A percentile compares a stretch with the other conserved stretches of the same genome.
These are phyloP conservation scores for Dasysyrphus tricinctus DNA, from an alignment of 2,888 invertebrate genomes.

Conservation along the genomic window DNA sequence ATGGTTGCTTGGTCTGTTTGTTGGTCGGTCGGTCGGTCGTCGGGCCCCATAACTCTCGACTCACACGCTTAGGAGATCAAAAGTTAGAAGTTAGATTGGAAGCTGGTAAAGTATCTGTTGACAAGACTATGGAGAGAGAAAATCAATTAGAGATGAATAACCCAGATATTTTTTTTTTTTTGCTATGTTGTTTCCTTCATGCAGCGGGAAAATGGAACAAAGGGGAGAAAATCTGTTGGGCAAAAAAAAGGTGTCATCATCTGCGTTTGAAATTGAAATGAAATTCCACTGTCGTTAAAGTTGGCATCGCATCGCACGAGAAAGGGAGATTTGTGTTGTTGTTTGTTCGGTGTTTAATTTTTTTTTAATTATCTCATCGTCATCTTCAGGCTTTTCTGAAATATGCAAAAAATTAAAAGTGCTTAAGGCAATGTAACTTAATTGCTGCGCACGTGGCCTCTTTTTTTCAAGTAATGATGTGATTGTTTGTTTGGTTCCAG, in stretches of 20 bases:
- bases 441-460: constrained; percentile 20
- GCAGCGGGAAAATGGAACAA: constrained; percentile 28
- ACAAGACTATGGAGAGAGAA: constrained; percentile 35
- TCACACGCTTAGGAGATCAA: constrained; percentile 30
- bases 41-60: not conserved
- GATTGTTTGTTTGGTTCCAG: not conserved
- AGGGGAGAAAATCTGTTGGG: constrained; percentile 28
- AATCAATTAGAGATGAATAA: constrained; percentile 45
- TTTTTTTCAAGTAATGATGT: not conserved
- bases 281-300: not conserved
- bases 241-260: constrained; percentile 24
- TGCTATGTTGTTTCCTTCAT: not conserved
- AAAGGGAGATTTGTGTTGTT: not conserved
- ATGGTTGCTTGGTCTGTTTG: not conserved
- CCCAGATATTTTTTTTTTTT: constrained; percentile 16
- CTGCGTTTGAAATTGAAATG: constrained; percentile 41
- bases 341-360: not conserved
- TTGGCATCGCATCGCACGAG: not conserved
- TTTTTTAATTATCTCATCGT: constrained; percentile 18
- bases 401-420: constrained; percentile 24
- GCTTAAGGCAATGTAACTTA: constrained; percentile 18
- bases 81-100: constrained; percentile 28
- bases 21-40: not conserved
- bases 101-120: constrained; percentile 30
- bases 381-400: not conserved